A percentile compares a stretch with the other conserved stretches of the same genome.
phyloP scores from a whole-genome alignment of 2,113 vertebrate genomes.

The Pedionomus torquatus region DNA sequence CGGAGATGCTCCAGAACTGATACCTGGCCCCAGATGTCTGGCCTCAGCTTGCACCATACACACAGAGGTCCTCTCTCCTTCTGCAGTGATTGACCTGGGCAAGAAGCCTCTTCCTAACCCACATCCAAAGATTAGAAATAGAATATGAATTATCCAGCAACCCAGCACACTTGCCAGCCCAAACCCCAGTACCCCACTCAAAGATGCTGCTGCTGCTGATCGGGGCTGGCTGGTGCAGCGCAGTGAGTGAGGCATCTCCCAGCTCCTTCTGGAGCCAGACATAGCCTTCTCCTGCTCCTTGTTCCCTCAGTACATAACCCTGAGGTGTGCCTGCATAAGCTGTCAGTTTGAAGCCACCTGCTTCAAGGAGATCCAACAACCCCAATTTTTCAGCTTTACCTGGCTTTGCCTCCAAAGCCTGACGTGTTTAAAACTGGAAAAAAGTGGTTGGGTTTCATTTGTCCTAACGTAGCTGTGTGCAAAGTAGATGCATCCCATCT shows the following conservation, averaged over 20 bases:
- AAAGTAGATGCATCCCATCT: background rate
- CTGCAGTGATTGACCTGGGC: background rate
- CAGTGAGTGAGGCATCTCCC: background rate
- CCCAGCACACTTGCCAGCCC: background rate
- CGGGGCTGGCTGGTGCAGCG: background rate
- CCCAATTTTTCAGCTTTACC: background rate
- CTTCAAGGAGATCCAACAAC: background rate
- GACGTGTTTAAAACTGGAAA: background rate
- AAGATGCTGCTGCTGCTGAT: background rate
- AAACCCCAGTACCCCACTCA: background rate
- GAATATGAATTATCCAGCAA: background rate
- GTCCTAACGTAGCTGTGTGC: background rate
- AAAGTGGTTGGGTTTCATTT: background rate
- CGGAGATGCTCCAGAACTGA: background rate
- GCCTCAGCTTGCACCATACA: background rate
- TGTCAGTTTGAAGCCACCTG: background rate
- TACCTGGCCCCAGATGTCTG: background rate
- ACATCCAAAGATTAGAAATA: background rate
- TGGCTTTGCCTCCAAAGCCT: background rate
- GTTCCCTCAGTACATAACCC: background rate
- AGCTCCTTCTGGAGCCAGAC: background rate
- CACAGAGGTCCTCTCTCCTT: background rate
- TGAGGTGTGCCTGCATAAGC: background rate
- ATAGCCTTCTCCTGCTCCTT: background rate
- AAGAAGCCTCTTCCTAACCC: background rate